Evolutionary conservation across 2,797 vertebrate genomes (phyloP), one percentile per base, ranked within the genome.

Genomic region (Acanthopagrus latus): DNA sequence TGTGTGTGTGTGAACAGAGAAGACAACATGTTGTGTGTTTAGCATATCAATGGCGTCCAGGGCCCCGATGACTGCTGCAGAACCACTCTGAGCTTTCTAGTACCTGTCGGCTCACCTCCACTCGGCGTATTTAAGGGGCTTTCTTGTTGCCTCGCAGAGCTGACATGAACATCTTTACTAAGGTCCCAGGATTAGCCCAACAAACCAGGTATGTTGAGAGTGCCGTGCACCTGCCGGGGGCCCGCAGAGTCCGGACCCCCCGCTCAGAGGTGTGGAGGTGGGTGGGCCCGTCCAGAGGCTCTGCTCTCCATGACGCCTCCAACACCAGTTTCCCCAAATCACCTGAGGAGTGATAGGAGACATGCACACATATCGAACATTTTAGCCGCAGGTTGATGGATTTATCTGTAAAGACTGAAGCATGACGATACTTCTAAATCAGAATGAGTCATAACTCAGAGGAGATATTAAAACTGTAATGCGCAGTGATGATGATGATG

Each of bases 161-260:
- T 94, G 94, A 95, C 93, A 96, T 96, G 94, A 95, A 95, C 94
- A 95, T 96, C 94, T 96, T 95, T 85, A 93, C 94, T 93, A 95
- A 95, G 80, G 89, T 95, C 90, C 86, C 93, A 82, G 94, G 93
- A 95, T 92, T 95, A 91, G 90, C 89, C 90, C 94, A 95, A 95
- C 92, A 94, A 95, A 94, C 94, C 93, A 96, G 95, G 94, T 96
- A 95, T 75, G 94, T 95, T 65, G 51, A 59, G 75, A 81, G 80
- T 70, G 73, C 63, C 59, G 70, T 60, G 77, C 41, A 44, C 58
- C 71, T 21, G 55, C 60, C n/a, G 41, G 14, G 29, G 29, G 38
- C 51, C 54, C 54, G 5, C 59, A 52, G 38, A 25, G 65, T 29
- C 27, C 33, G 25, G 59, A 70, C 43, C 51, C 51, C 58, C 51